These are phyloP conservation scores for Pogona vitticeps DNA, from an alignment of 2,113 vertebrate genomes.

Conservation along the genomic window DNA sequence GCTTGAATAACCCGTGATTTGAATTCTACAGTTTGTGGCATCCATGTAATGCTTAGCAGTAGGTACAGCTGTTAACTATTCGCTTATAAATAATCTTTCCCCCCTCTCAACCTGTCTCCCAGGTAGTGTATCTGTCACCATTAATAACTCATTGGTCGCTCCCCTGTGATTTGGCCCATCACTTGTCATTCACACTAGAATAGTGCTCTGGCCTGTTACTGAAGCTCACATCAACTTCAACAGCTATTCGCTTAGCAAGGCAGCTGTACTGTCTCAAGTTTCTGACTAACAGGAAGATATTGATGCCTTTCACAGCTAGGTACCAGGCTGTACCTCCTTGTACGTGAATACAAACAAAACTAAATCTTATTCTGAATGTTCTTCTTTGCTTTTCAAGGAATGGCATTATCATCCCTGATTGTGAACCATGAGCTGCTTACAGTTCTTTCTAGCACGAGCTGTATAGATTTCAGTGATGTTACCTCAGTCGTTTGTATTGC, in stretches of 20 bases:
- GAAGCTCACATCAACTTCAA: constrained; percentile 69
- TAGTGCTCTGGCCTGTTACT: constrained; percentile 67
- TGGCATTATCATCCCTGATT: not conserved
- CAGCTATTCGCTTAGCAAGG: constrained; percentile 67
- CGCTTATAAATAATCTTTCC: constrained; percentile 86
- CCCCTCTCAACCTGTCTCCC: constrained; percentile 85
- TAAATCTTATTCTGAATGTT: not conserved
- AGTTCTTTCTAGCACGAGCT: not conserved
- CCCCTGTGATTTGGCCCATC: constrained; percentile 80
- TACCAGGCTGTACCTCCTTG: not conserved
- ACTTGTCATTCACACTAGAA: constrained; percentile 79
- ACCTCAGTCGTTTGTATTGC: not conserved
- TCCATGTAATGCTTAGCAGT: constrained; percentile 86
- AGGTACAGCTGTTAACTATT: constrained; percentile 87
- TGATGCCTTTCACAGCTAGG: constrained; percentile 37
- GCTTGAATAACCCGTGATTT: constrained; percentile 85
- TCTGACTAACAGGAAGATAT: constrained; percentile 13
- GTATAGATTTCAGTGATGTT: not conserved
- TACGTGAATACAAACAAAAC: not conserved
- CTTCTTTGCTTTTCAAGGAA: constrained; percentile 39
- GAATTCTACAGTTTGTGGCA: constrained; percentile 86
- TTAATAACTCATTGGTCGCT: constrained; percentile 83
- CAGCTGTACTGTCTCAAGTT: constrained; percentile 56
- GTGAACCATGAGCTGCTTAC: not conserved
- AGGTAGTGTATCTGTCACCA: constrained; percentile 88